Percentiles rank a stretch among this genome's conserved stretches.
phyloP scores from a whole-genome alignment of 2,888 invertebrate species.

The Drosophila quinaria region DNA sequence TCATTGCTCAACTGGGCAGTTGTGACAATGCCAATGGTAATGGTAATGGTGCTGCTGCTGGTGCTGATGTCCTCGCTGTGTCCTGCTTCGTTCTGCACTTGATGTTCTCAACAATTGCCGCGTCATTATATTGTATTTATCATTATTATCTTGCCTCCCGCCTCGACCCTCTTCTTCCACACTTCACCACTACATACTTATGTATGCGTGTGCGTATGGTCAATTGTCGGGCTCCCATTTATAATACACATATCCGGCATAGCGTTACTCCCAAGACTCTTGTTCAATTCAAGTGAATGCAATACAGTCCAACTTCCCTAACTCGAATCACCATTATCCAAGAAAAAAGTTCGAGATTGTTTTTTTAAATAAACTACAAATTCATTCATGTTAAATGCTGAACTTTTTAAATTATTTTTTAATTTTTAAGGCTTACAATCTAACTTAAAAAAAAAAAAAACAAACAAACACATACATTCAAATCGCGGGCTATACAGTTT shows the following conservation, averaged over 20 bases:
- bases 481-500: too few relatives aligned
- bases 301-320: too few relatives aligned
- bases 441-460: too few relatives aligned
- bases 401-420: too few relatives aligned
- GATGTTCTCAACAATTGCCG: constrained; percentile 76
- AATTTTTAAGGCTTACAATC: too few relatives aligned
- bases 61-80: neutral
- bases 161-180: constrained; percentile 2
- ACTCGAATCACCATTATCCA: too few relatives aligned
- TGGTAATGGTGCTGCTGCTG: neutral
- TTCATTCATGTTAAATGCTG: too few relatives aligned
- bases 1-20: constrained; percentile 10
- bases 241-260: neutral
- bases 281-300: neutral
- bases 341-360: too few relatives aligned
- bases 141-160: constrained; percentile 62
- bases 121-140: constrained; percentile 79
- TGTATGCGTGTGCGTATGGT: constrained; percentile 11
- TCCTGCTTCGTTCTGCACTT: constrained; percentile 59
- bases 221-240: constrained; percentile 17
- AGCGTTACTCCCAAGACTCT: neutral
- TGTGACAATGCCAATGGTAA: neutral
- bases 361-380: too few relatives aligned
- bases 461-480: too few relatives aligned
- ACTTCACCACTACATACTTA: constrained; percentile 11